phyloP scores from a whole-genome alignment of 1,140 invertebrate species.

The Nebria ingens region DNA sequence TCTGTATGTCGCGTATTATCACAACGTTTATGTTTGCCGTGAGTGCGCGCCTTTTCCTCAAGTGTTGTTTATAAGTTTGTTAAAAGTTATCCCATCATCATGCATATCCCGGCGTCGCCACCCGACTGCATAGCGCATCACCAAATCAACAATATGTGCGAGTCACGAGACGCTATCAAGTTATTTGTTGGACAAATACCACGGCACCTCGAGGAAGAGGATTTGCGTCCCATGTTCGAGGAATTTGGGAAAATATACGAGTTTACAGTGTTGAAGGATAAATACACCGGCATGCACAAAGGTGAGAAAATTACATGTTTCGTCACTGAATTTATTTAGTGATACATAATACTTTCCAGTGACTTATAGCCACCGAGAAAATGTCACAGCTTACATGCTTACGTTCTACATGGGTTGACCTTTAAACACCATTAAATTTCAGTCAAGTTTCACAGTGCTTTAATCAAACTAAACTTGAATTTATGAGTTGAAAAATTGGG shows the following conservation, averaged over 20 bases:
- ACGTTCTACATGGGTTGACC: too few species aligned
- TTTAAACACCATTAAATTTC: too few species aligned
- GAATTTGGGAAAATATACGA: conserved; percentile 90
- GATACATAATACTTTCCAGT: too few species aligned
- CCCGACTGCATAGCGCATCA: conserved; percentile 18
- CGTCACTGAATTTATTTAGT: too few species aligned
- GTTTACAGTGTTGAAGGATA: conserved; percentile 85
- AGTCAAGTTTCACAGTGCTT: too few species aligned
- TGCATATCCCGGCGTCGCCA: conserved; percentile 29
- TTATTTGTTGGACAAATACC: conserved; percentile 91
- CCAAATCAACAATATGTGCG: conserved; percentile 11
- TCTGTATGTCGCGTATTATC: not conserved
- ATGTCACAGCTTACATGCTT: too few species aligned
- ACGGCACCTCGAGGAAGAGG: conserved; percentile 77
- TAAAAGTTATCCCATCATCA: conserved; percentile 16
- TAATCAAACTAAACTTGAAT: too few species aligned
- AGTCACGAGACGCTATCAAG: conserved; percentile 57
- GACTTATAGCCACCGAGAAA: too few species aligned
- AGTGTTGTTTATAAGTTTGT: not conserved
- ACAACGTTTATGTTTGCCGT: not conserved
- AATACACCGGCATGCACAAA: conserved; percentile 89
- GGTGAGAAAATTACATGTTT: conserved; percentile 58
- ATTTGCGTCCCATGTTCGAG: conserved; percentile 83
- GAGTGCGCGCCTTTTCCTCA: too few species aligned
- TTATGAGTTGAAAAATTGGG: too few species aligned